phyloP scores from a whole-genome alignment of 92 coral and sea anemone genomes.

The Plumapathes pennacea region DNA sequence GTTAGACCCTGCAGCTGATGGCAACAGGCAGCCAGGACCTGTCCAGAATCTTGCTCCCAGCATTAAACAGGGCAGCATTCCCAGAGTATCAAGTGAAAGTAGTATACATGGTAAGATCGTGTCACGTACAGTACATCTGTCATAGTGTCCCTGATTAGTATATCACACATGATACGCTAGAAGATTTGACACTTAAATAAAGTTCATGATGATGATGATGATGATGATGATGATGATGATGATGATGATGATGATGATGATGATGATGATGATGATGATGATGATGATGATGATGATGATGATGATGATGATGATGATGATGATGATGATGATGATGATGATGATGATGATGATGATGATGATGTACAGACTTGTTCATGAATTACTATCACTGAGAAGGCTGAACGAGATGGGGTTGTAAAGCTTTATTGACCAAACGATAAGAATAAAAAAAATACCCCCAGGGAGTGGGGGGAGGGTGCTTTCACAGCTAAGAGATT shows the following conservation, averaged over 20 bases:
- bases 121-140: no score
- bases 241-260: not conserved
- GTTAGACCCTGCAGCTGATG: slow-evolving; percentile 1
- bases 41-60: slow-evolving; percentile 17
- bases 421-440: no score
- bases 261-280: not conserved
- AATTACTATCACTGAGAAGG: no score
- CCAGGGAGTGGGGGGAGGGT: no score
- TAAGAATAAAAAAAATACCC: no score
- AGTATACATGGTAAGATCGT: slow-evolving; percentile 17
- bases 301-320: slow-evolving; percentile 2
- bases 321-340: slow-evolving; percentile 2
- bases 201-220: no score
- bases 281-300: not conserved
- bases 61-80: slow-evolving; percentile 6
- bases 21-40: not conserved
- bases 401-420: no score
- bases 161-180: no score
- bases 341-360: not conserved
- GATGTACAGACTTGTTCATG: not conserved
- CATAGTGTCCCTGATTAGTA: no score
- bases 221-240: no score
- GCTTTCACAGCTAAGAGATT: no score
- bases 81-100: slow-evolving; percentile 35
- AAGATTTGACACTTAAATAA: no score